Evolutionary conservation across 2,113 vertebrate species (phyloP).

Genomic region (zebrafish (Danio rerio)): DNA sequence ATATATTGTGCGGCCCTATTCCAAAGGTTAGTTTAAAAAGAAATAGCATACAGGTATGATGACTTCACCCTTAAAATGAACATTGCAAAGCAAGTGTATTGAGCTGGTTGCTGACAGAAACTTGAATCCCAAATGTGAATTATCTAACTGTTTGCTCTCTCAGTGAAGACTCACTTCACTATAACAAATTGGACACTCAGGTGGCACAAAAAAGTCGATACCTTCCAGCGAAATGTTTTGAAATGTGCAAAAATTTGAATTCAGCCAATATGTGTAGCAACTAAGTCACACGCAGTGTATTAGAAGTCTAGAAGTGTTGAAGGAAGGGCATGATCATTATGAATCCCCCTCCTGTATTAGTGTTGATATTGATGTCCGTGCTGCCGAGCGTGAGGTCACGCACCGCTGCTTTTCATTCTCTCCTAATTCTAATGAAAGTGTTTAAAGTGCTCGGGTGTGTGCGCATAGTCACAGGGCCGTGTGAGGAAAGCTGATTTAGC

Average conservation of each 20-base stretch:
- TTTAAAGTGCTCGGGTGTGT: slow-evolving; percentile 10
- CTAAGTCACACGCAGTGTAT: not conserved
- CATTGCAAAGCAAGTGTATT: not conserved
- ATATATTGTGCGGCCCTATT: too few relatives aligned
- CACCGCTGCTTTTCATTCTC: slow-evolving; percentile 26
- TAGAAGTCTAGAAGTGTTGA: slow-evolving; percentile 39
- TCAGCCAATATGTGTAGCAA: not conserved
- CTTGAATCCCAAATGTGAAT: not conserved
- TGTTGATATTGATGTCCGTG: slow-evolving; percentile 49
- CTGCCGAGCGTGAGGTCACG: slow-evolving; percentile 36
- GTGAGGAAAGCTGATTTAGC: slow-evolving; percentile 51
- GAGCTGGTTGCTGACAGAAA: not conserved
- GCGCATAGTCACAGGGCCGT: not conserved
- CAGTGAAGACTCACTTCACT: not conserved
- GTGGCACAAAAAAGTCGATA: not conserved
- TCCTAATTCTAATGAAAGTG: slow-evolving; percentile 50
- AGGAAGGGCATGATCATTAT: slow-evolving; percentile 12
- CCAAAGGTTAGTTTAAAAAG: too few relatives aligned
- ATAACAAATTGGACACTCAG: not conserved
- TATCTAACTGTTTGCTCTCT: not conserved
- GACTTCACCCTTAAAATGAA: too few relatives aligned
- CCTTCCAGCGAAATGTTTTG: not conserved
- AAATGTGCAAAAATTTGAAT: not conserved
- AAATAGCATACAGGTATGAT: too few relatives aligned
- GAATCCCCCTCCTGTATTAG: slow-evolving; percentile 28